Base-by-base conservation (phyloP, 92 coral and sea anemone species). In the Nematostella vectensis region DNA sequence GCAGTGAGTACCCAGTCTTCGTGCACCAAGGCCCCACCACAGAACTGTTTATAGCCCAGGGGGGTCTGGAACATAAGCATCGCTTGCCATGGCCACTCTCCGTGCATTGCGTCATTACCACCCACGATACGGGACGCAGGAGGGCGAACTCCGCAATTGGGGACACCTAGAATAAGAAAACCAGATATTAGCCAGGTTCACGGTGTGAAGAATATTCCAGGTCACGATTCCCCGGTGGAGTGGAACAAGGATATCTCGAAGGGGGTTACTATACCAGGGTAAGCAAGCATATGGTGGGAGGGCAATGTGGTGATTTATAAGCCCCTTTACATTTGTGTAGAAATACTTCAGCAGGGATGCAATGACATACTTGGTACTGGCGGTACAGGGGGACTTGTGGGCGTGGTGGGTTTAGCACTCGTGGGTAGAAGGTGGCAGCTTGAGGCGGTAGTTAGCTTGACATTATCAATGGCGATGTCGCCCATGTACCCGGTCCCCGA, bases 31-130 rank as follows among this genome's bases (percentile, higher is more conserved):
- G 95, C 68, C 15, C 96, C 96, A 21, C 96, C 96, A 45, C 96
- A 89, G 63, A 61, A 89, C 63, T 85, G 96, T 11, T 42, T 66
- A 23, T 61, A 55, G 19, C 76, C 81, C 0, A 33, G 33, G 0
- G 4, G n/a, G 4, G 25, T 58, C 18, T 43, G 18, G 44, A 36
- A 59, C 75, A 76, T 62, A 25, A 89, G 57, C 75, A 87, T 76
- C 9, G 84, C 95, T 39, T 85, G 89, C 96, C 96, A 89, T 0
- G 96, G 96, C 96, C 96, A 89, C 54, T 71, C 83, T 16, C 83
- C 85, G 1, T 52, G 60, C 2, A 24, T 20, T 23, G 89, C 94
- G 11, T 29, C 55, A 25, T 48, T 51, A n/a, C 96, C 96, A 25
- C 96, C 96, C 2, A 89, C 96, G n/a, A 89, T 89, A 39, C 96